Evolutionary conservation across 2,888 invertebrate species (phyloP).

Genomic region (Ochropleura leucogaster): DNA sequence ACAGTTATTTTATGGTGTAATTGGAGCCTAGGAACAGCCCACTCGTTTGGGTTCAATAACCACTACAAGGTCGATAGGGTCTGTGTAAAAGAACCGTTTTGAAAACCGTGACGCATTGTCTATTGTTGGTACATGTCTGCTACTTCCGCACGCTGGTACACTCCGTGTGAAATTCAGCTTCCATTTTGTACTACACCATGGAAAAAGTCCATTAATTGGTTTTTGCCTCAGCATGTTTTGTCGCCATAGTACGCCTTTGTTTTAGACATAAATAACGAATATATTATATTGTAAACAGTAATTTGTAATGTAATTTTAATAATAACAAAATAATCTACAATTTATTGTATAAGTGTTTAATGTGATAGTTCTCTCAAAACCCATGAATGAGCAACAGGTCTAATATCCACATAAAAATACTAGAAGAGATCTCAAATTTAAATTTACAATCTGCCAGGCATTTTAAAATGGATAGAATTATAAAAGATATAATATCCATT

Average conservation of each 20-base stretch:
- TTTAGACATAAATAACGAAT: background rate
- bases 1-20: constrained; percentile 25
- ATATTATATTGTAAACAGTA: background rate
- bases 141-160: constrained; percentile 29
- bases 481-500: background rate
- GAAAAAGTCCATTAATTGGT: background rate
- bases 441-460: background rate
- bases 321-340: too few relatives aligned
- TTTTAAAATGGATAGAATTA: background rate
- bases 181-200: constrained; percentile 53
- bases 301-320: background rate
- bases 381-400: constrained; percentile 11
- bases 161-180: constrained; percentile 42
- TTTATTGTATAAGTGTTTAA: too few relatives aligned
- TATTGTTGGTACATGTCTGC: constrained; percentile 61
- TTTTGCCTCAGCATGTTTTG: background rate
- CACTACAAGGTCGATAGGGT: constrained; percentile 81
- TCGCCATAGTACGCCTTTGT: background rate
- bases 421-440: background rate
- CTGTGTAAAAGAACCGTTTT: constrained; percentile 78
- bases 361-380: background rate
- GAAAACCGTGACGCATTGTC: constrained; percentile 78
- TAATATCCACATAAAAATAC: background rate
- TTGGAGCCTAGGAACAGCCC: constrained; percentile 48
- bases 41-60: constrained; percentile 82